Evolutionary conservation across 2,888 invertebrate genomes (phyloP).

Genomic region (Thysanoteuthis rhombus): DNA sequence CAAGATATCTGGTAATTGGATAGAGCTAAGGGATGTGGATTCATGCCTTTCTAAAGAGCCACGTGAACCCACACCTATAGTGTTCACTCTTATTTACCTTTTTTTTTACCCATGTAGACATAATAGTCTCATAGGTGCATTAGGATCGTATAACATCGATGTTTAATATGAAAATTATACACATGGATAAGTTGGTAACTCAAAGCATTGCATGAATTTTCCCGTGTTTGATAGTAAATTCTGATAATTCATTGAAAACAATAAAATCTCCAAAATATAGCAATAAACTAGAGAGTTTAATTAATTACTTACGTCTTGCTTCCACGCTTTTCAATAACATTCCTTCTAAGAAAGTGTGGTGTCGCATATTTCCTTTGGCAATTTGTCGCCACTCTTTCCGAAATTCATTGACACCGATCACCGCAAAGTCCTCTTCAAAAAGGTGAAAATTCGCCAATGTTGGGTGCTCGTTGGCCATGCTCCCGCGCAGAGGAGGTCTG

Average conservation of each 20-base stretch:
- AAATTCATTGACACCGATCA: constrained; percentile 27
- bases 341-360: constrained; percentile 54
- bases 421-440: constrained; percentile 27
- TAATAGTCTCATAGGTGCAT: not conserved
- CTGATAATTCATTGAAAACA: not conserved
- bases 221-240: not conserved
- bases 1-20: not conserved
- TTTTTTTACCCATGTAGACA: too few species aligned
- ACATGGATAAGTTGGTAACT: not conserved
- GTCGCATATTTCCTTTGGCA: constrained; percentile 46
- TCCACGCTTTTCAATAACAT: constrained; percentile 54
- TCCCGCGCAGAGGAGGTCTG: not conserved
- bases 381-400: constrained; percentile 46
- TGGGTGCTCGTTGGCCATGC: constrained; percentile 26
- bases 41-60: not conserved
- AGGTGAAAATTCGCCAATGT: constrained; percentile 30
- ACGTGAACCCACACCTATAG: not conserved
- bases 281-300: not conserved
- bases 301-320: constrained; percentile 47
- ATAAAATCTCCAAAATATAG: not conserved
- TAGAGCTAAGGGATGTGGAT: not conserved
- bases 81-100: too few species aligned
- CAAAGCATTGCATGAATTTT: not conserved
- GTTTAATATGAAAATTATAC: not conserved
- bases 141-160: not conserved